These are phyloP conservation scores for Regulus satrapa DNA, from an alignment of 2,113 vertebrate species.

Conservation along the genomic window DNA sequence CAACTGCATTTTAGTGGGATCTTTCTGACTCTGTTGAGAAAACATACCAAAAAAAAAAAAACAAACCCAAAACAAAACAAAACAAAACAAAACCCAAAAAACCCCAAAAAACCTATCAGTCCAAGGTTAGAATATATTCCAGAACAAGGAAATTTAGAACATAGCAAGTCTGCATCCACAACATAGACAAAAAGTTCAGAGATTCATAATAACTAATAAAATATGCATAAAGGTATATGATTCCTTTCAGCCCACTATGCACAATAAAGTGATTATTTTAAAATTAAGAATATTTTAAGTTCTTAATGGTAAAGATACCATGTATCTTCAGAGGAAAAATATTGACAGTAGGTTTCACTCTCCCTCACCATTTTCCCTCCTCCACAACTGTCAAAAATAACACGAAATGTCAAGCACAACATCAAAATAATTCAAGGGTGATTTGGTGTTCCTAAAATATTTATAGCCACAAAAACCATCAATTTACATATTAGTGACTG, in stretches of 20 bases:
- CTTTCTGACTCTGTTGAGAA: neutral
- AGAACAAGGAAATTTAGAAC: neutral
- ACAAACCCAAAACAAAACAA: too few relatives aligned
- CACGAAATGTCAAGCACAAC: neutral
- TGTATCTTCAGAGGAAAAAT: neutral
- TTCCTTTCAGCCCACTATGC: neutral
- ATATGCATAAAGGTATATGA: neutral
- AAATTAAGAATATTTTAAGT: neutral
- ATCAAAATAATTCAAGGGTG: conserved; percentile 17
- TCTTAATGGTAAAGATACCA: neutral
- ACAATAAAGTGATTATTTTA: neutral
- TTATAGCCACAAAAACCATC: neutral
- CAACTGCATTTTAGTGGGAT: neutral
- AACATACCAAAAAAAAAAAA: neutral
- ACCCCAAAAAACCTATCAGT: too few relatives aligned
- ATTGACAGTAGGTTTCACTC: conserved; percentile 42
- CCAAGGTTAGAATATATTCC: neutral
- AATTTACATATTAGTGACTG: neutral
- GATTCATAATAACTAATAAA: neutral
- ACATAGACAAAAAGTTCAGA: neutral
- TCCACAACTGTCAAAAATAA: conserved; percentile 36
- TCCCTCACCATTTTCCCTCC: neutral
- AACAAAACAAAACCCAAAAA: too few relatives aligned
- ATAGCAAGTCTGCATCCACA: neutral
- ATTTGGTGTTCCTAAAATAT: conserved; percentile 18